Percentiles rank a stretch among this genome's conserved stretches.
Conservation (phyloP, 2,797 vertebrate genomes). For the Rhinophrynus dorsalis region DNA sequence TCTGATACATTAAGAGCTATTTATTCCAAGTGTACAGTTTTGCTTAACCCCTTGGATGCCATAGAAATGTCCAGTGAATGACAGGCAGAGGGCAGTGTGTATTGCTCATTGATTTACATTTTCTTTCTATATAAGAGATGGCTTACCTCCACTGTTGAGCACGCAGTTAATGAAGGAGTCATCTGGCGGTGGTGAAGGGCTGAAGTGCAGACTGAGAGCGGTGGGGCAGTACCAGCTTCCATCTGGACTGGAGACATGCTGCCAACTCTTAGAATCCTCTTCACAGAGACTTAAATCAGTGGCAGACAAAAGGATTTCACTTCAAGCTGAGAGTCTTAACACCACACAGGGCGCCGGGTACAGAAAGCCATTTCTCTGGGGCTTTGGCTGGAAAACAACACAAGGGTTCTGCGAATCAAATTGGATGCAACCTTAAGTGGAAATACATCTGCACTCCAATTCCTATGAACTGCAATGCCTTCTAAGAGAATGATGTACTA, state of each 20-base stretch:
- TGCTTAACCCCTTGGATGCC: no score
- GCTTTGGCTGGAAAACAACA: neutral
- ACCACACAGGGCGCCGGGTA: neutral
- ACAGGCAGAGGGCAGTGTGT: no score
- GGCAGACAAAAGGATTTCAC: neutral
- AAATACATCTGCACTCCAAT: no score
- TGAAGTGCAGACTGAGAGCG: neutral
- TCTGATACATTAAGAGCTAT: no score
- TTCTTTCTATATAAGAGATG: no score
- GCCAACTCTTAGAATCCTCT: constrained; percentile 24
- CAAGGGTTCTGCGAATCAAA: no score
- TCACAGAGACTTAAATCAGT: constrained; percentile 1
- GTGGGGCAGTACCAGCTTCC: constrained; percentile 23
- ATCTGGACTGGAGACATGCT: constrained; percentile 30
- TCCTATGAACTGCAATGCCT: no score
- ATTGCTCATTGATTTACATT: no score
- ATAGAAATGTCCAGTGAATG: no score
- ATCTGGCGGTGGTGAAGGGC: constrained; percentile 12
- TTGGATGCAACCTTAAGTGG: no score
- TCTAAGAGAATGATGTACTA: no score
- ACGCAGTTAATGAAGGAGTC: constrained; percentile 14
- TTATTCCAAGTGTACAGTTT: no score
- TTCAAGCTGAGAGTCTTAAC: neutral
- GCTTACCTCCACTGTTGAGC: neutral
- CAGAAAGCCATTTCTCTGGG: neutral